Evolutionary conservation across 2,797 vertebrate genomes (phyloP).

Genomic region (Sebastes elongatus): DNA sequence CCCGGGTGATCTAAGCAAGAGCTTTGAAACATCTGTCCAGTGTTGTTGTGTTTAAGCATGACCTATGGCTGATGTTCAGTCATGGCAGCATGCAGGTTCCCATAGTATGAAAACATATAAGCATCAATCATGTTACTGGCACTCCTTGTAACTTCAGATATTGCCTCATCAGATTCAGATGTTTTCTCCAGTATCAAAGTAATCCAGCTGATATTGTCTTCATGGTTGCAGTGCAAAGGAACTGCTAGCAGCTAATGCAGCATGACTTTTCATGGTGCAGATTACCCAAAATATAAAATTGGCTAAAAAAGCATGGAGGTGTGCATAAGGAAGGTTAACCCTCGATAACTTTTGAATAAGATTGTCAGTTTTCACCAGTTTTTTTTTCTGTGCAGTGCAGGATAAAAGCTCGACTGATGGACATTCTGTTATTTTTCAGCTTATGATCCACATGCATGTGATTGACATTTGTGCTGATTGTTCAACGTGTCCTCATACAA

Average conservation of each 20-base stretch:
- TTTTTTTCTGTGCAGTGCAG: not conserved
- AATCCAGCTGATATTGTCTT: not conserved
- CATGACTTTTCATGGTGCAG: not conserved
- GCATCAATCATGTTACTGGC: not conserved
- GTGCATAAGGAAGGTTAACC: not conserved
- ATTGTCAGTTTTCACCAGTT: not conserved
- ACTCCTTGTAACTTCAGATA: not conserved
- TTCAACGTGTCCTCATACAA: too few species aligned
- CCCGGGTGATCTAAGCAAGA: slow-evolving; percentile 60
- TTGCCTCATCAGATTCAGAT: not conserved
- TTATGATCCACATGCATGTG: not conserved
- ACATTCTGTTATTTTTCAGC: not conserved
- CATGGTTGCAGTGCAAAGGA: not conserved
- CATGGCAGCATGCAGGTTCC: slow-evolving; percentile 1
- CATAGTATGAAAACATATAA: not conserved
- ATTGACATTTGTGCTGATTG: not conserved
- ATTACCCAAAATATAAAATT: too few species aligned
- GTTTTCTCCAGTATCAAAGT: not conserved
- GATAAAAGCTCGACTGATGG: not conserved
- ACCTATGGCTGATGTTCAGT: slow-evolving; percentile 38
- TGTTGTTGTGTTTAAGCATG: slow-evolving; percentile 57
- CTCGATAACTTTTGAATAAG: not conserved
- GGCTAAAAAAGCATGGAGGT: not conserved
- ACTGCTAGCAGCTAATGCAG: not conserved
- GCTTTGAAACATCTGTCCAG: slow-evolving; percentile 66